Base-by-base conservation (phyloP, 2,888 invertebrate genomes). In the Hartigia nigra region DNA sequence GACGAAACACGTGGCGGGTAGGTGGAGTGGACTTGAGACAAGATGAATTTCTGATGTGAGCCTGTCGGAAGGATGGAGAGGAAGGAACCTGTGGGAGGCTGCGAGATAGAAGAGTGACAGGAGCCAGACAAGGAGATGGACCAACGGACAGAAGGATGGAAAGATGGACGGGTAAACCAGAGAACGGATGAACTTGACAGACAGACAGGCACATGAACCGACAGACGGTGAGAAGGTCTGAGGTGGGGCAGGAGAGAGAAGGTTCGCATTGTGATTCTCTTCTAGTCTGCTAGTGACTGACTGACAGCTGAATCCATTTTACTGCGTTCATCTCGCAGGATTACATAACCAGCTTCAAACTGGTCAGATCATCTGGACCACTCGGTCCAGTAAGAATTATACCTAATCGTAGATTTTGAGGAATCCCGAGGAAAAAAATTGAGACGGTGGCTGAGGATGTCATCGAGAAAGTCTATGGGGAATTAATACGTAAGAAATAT, bases 301-400 rank as follows among this genome's bases (percentile, higher is more conserved):
- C 89, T 91, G 91, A 91, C 91, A 90, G 91, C 86, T 91, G 91
- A 91, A 91, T 91, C 90, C 90, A 86, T 88, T 85, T 86, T 82
- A 82, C 82, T 35, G 23, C 9, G 75, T 34, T 77, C 80, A 76
- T 81, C 78, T 79, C 76, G 74, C 74, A 31, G 72, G 32, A 72
- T 55, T 55, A 55, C 14, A 55, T 23, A 55, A 55, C 39, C 39
- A 55, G 39, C 39, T 55, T 55, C 39, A 23, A 55, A 23, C 39
- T 55, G 39, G 39, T 55, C 39, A 55, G 23, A 55, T 55, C 23
- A 55, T 55, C 39, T 55, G 39, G 39, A 55, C 39, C 39, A 23
- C 39, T 55, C 39, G 39, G 4, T 55, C 0, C 39, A 23, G 23
- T 55, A 23, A 55, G 39, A 55, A 23, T 55, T 55, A 55, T 55